These are phyloP conservation scores for Lathamus discolor DNA, from an alignment of 2,113 vertebrate species.

Conservation along the genomic window DNA sequence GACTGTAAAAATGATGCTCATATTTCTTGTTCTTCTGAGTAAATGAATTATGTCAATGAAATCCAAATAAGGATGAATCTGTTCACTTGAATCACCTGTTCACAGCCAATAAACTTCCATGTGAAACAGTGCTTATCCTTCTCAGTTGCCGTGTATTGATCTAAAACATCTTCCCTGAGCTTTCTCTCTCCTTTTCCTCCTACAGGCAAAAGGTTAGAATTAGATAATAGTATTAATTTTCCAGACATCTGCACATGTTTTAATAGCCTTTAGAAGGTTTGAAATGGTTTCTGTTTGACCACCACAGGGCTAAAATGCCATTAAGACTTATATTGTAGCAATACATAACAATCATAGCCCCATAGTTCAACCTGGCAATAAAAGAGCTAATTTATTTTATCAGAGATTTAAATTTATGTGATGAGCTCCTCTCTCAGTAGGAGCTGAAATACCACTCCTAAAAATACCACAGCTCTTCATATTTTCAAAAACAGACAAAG, in stretches of 20 bases:
- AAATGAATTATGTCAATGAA: constrained; percentile 41
- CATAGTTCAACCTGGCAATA: constrained; percentile 61
- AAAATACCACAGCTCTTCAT: neutral
- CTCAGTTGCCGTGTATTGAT: constrained; percentile 70
- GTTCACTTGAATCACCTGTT: neutral
- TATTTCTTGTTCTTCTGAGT: constrained; percentile 52
- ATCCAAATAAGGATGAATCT: constrained; percentile 45
- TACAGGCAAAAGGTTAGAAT: constrained; percentile 75
- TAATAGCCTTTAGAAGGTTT: constrained; percentile 78
- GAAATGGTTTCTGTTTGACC: constrained; percentile 73
- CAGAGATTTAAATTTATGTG: constrained; percentile 67
- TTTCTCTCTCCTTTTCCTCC: constrained; percentile 68
- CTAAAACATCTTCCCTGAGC: constrained; percentile 64
- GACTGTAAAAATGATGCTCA: neutral
- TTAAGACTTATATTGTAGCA: constrained; percentile 73
- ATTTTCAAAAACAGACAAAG: neutral
- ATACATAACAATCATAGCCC: constrained; percentile 72
- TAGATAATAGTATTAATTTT: constrained; percentile 83
- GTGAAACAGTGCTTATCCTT: constrained; percentile 50
- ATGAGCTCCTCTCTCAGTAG: constrained; percentile 45
- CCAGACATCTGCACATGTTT: constrained; percentile 81
- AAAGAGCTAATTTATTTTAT: constrained; percentile 75
- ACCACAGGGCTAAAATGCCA: constrained; percentile 78
- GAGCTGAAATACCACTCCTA: neutral
- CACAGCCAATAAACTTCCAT: constrained; percentile 11